Evolutionary conservation across 2,888 invertebrate genomes (phyloP), one percentile per base, ranked within the genome.

Genomic region (Quadroppia sp.): DNA sequence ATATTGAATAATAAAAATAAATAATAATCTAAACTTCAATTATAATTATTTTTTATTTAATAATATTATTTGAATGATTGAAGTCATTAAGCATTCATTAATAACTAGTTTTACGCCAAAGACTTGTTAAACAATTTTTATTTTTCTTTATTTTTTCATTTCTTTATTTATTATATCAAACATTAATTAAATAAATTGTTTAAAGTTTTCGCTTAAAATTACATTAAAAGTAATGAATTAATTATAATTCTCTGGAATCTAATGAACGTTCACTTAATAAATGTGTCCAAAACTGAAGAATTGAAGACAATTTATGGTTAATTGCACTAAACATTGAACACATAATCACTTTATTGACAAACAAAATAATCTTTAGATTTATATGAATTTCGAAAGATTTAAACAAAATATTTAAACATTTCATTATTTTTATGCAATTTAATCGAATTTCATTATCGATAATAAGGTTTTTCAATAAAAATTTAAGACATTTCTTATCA

Each of bases 51-150:
- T 59, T 30, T 13, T 50, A 28, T n/a, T 7, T 59, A 2, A 61
- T 61, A 30, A 32, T 61, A 61, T 56, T 61, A 61, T 61, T 61
- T 32, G 30, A 32, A 15, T 61, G 30, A 32, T 32, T 25, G 13
- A 25, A 61, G 61, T 61, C 61, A 61, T 61, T 61, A 61, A 32
- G 61, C 61, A 7, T n/a, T n/a, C 61, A 32, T 61, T 61, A 61
- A 61, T 61, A 61, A 61, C 61, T 32, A 61, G 61, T 61, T 61
- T 61, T 61, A 61, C 61, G 32, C 61, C 17, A 28, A 61, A 32
- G 32, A 36, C 30, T 61, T 61, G 61, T 61, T 61, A 61, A 61
- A 61, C 61, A 61, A 61, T 61, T 32, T 61, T 61, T 61, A 15
- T 32, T 61, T 61, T 61, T 13, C 53, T 53, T 23, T 53, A 25